Evolutionary conservation across 2,888 invertebrate species (phyloP).

Genomic region (Chymomyza caudatula): DNA sequence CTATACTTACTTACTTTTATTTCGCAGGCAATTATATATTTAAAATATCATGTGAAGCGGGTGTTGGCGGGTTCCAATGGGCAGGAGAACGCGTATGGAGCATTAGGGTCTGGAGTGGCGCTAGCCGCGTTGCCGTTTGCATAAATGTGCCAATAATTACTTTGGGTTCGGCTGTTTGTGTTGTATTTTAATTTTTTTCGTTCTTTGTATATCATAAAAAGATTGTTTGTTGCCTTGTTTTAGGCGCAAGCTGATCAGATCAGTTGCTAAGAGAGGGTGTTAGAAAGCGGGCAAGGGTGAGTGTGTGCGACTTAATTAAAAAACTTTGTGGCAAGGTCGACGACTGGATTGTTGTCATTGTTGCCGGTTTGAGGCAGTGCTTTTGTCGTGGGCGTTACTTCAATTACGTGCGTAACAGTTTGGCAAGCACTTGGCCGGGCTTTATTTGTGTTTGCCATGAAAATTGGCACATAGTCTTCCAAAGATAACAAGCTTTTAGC

Average conservation of each 20-base stretch:
- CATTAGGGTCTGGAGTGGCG: background rate
- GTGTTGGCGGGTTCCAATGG: too few species aligned
- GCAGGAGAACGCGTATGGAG: too few species aligned
- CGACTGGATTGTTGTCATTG: slow-evolving; percentile 17
- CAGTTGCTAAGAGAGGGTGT: too few species aligned
- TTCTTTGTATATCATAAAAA: background rate
- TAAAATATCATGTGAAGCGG: slow-evolving; percentile 52
- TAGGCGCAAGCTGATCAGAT: slow-evolving; percentile 46
- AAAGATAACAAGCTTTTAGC: slow-evolving; percentile 55
- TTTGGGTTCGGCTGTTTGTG: slow-evolving; percentile 46
- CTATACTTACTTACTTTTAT: slow-evolving; percentile 14
- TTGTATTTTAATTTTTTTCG: slow-evolving; percentile 14
- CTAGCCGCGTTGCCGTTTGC: slow-evolving; percentile 31
- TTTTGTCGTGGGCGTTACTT: slow-evolving; percentile 18
- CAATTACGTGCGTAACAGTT: slow-evolving; percentile 53
- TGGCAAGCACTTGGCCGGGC: slow-evolving; percentile 48
- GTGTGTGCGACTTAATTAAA: slow-evolving; percentile 45
- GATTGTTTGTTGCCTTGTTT: slow-evolving; percentile 15
- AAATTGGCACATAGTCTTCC: slow-evolving; percentile 62
- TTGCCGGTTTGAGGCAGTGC: background rate
- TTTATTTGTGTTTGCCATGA: slow-evolving; percentile 57
- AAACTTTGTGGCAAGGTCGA: slow-evolving; percentile 49
- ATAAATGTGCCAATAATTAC: slow-evolving; percentile 70
- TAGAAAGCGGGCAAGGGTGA: too few species aligned
- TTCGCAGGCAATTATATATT: slow-evolving; percentile 56